Conservation (phyloP, 2,888 invertebrate genomes). For the Drosophila paramelanica region DNA sequence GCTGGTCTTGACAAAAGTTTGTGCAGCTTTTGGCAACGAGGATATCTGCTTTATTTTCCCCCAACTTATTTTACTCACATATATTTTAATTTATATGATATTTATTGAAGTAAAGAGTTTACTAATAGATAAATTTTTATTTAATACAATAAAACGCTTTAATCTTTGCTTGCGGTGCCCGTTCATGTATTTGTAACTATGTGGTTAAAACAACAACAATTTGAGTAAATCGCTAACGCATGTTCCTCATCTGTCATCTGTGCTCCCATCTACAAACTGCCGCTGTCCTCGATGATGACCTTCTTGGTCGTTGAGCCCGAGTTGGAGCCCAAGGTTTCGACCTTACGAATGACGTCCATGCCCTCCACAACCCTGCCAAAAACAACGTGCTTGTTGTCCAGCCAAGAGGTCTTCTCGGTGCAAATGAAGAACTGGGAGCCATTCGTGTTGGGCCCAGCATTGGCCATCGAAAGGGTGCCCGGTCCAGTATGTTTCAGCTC, state of each 20-base stretch:
- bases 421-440: slow-evolving; percentile 99
- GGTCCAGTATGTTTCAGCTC: slow-evolving; percentile 95
- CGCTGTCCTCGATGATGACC: slow-evolving; percentile 91
- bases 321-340: slow-evolving; percentile 91
- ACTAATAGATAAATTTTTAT: too few relatives aligned
- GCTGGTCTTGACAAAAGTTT: too few relatives aligned
- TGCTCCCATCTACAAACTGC: slow-evolving; percentile 87
- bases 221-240: neutral
- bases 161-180: too few relatives aligned
- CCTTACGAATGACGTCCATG: slow-evolving; percentile 94
- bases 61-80: too few relatives aligned
- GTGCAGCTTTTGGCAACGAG: too few relatives aligned
- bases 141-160: too few relatives aligned
- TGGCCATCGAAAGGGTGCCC: slow-evolving; percentile 97
- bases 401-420: slow-evolving; percentile 95
- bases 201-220: slow-evolving; percentile 1
- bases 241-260: too few relatives aligned
- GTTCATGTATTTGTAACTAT: neutral
- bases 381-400: slow-evolving; percentile 88
- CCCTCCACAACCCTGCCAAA: slow-evolving; percentile 94
- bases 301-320: slow-evolving; percentile 93
- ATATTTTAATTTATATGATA: too few relatives aligned
- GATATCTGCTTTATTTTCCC: too few relatives aligned
- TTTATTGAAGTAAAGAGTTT: too few relatives aligned
- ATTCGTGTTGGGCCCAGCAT: slow-evolving; percentile 97